A percentile compares a stretch with the other conserved stretches of the same genome.
phyloP scores from a whole-genome alignment of 2,888 invertebrate genomes.

The Therioaphis trifolii region DNA sequence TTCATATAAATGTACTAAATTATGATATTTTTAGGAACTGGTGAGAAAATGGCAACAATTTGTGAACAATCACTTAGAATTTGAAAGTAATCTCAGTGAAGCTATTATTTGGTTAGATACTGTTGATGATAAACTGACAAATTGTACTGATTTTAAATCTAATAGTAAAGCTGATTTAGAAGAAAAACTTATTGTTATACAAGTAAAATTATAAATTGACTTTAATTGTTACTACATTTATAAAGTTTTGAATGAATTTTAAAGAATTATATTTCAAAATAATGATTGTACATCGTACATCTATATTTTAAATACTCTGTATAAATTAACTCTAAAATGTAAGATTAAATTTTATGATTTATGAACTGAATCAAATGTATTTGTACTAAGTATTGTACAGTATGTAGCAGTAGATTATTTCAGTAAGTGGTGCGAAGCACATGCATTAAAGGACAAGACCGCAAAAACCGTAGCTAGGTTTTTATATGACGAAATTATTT shows the following conservation, averaged over 20 bases:
- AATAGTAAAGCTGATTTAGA: slow-evolving; percentile 88
- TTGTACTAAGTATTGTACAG: no score
- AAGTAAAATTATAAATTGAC: slow-evolving; percentile 67
- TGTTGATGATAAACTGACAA: slow-evolving; percentile 84
- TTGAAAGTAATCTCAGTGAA: slow-evolving; percentile 82
- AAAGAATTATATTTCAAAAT: no score
- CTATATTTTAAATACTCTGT: neutral
- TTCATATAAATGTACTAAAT: slow-evolving; percentile 11
- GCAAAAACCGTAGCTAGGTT: no score
- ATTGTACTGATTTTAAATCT: slow-evolving; percentile 84
- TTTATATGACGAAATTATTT: no score
- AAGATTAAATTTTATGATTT: neutral
- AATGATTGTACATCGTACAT: neutral
- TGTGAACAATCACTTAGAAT: slow-evolving; percentile 87
- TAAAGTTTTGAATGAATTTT: neutral
- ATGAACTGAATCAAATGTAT: no score
- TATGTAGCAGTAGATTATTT: no score
- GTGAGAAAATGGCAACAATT: slow-evolving; percentile 93
- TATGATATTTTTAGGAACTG: slow-evolving; percentile 73
- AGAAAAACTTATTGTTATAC: slow-evolving; percentile 82
- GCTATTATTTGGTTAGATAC: slow-evolving; percentile 87
- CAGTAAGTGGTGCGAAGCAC: no score
- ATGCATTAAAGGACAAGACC: no score
- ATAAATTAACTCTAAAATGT: neutral
- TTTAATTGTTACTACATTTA: neutral